Base-by-base conservation (phyloP, 1,140 invertebrate species). In the Solenopsis fugax region DNA sequence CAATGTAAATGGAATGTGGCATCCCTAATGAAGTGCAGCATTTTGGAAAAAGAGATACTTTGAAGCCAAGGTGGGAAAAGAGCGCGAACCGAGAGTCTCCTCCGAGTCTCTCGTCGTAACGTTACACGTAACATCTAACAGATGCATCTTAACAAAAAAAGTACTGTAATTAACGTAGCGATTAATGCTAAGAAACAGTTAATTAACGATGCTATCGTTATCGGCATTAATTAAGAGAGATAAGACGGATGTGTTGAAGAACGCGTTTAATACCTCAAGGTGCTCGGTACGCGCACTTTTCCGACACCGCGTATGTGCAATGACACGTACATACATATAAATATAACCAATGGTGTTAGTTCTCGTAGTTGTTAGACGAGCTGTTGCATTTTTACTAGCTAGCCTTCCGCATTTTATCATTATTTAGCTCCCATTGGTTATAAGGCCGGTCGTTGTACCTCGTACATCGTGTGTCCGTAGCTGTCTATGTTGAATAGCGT, bases 1-100 rank as follows among this genome's bases (percentile, higher is more conserved):
- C 94, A 95, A 95, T 95, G 94, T 95, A 95, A 94, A 95, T 95
- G 94, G 94, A 95, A 95, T 95, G 94, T 95, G 93, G 94, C 94
- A 95, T 95, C 94, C 93, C 93, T 93, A 94, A 94, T 94, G 91
- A 95, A 95, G 93, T 94, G 93, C 93, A 94, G 93, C 94, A 95
- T 95, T 94, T 95, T 95, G 91, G 92, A 92, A 87, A 84, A 91
- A 90, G 88, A 92, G 89, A 91, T 91, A 90, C 69, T 89, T 88
- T 90, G 77, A 91, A 48, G 85, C 60, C 45, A 85, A 89, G 13
- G 86, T 77, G 54, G 71, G 87, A 90, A 64, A 76, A 90, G 88
- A 13, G 80, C 80, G 86, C 86, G 50, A 48, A 90, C 62, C 75
- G 80, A 75, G 52, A 37, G n/a, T 75, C 29, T 62, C 16, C 34